Evolutionary conservation across 2,888 invertebrate genomes (phyloP), one percentile per base, ranked within the genome.

Genomic region (Drosophila subsilvestris): DNA sequence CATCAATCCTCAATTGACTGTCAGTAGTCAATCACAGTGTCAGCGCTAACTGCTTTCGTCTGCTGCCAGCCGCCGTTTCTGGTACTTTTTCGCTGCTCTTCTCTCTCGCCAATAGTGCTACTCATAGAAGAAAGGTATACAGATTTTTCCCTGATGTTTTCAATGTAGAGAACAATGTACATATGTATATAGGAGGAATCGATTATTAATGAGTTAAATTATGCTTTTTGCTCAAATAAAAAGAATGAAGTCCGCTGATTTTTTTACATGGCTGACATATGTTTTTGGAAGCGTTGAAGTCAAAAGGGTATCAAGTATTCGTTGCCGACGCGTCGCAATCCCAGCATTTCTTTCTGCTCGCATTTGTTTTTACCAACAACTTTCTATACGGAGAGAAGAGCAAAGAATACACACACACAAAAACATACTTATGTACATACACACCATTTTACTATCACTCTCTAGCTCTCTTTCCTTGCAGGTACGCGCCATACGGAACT

Each of bases 401-500:
- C 37, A 37, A n/a, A 37, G n/a, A 7, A 14, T 37, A 37, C 37
- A 7, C 14, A 14, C 14, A 5, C 14, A 32, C 12, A 37, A 14
- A 14, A 1, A 14, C 14, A 37, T 6, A 37, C 25, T 2, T 20
- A 20, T 20, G 20, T 20, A 25, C 25, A 25, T 0, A 0, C 25
- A 25, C 6, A 25, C 25, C 32, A 37, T 42, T 22, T 54, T 45
- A 44, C 44, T 17, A 44, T 53, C 2, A 37, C 22, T 17, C 10
- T 8, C 20, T 42, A 44, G 27, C 14, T 49, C 8, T 17, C 12
- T 47, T 5, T 14, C 17, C 12, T 58, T 43, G 32, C 76, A 92
- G 93, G 97, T 97, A 73, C 95, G 95, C 91, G 96, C 96, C 17
- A 95, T 95, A 56, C 94, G 95, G 47, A 96, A 97, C 93, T 97